A percentile compares a stretch with the other conserved stretches of the same genome.
These are phyloP conservation scores for Ivindomyrus marchei DNA, from an alignment of 2,113 vertebrate genomes.

Conservation along the genomic window DNA sequence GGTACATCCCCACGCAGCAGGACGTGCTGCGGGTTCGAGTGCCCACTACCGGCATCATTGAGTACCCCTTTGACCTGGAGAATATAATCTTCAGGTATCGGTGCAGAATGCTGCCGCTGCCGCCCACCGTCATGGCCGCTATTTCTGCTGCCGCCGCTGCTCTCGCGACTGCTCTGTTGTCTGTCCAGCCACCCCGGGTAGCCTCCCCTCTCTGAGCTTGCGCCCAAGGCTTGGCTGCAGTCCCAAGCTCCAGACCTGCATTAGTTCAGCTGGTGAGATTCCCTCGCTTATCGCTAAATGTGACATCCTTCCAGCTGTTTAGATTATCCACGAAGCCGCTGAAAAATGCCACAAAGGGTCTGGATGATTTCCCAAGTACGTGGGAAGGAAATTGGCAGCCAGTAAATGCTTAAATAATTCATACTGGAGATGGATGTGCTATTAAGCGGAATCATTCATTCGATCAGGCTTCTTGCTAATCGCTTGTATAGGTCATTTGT, in stretches of 20 bases:
- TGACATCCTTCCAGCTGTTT: not conserved
- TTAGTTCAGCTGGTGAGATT: not conserved
- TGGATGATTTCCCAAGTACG: not conserved
- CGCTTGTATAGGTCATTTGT: not conserved
- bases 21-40: conserved; percentile 89
- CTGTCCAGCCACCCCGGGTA: not conserved
- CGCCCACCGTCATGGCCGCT: conserved; percentile 30
- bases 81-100: conserved; percentile 92
- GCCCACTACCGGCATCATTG: conserved; percentile 91
- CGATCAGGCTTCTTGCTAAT: not conserved
- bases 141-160: conserved; percentile 35
- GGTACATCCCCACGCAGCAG: conserved; percentile 90
- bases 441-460: not conserved
- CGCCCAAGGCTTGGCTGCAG: not conserved
- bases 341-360: conserved; percentile 2
- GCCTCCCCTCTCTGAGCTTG: conserved; percentile 17
- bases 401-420: not conserved
- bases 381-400: conserved; percentile 10
- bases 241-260: not conserved
- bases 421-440: not conserved
- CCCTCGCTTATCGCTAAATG: not conserved
- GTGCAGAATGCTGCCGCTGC: conserved; percentile 24
- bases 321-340: not conserved
- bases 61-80: conserved; percentile 95
- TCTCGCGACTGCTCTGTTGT: conserved; percentile 29